phyloP scores from a whole-genome alignment of 2,113 vertebrate species.

The Zeus faber region DNA sequence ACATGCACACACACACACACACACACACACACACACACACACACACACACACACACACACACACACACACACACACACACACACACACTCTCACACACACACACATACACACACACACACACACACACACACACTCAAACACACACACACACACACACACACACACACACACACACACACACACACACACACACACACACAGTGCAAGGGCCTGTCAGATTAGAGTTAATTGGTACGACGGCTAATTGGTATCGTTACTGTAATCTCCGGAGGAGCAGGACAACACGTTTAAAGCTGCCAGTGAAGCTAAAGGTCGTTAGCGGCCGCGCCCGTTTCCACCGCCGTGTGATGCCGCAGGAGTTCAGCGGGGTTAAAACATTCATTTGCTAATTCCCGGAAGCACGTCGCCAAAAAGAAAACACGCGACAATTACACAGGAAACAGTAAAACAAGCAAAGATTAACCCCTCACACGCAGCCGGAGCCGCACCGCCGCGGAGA shows the following conservation, averaged over 20 bases:
- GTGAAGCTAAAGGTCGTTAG: slow-evolving; percentile 75
- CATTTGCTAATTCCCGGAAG: slow-evolving; percentile 74
- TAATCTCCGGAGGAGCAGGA: slow-evolving; percentile 73
- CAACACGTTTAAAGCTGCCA: slow-evolving; percentile 70
- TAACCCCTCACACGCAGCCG: slow-evolving; percentile 14
- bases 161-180: too few relatives aligned
- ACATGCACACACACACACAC: too few relatives aligned
- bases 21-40: background rate
- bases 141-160: too few relatives aligned
- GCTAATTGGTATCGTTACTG: slow-evolving; percentile 80
- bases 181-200: background rate
- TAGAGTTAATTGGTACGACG: slow-evolving; percentile 72
- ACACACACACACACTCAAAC: too few relatives aligned
- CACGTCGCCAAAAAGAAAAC: slow-evolving; percentile 71
- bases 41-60: background rate
- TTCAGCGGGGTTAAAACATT: slow-evolving; percentile 71
- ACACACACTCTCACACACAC: slow-evolving; percentile 22
- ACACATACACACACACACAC: slow-evolving; percentile 7
- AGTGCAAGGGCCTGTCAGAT: slow-evolving; percentile 59
- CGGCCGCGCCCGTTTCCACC: slow-evolving; percentile 60
- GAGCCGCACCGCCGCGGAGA: too few relatives aligned
- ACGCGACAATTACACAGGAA: slow-evolving; percentile 67
- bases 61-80: slow-evolving; percentile 5
- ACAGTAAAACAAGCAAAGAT: slow-evolving; percentile 35
- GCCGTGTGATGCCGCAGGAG: slow-evolving; percentile 51